These are phyloP conservation scores for Ceryle rudis DNA, from an alignment of 2,797 vertebrate species.

Conservation along the genomic window DNA sequence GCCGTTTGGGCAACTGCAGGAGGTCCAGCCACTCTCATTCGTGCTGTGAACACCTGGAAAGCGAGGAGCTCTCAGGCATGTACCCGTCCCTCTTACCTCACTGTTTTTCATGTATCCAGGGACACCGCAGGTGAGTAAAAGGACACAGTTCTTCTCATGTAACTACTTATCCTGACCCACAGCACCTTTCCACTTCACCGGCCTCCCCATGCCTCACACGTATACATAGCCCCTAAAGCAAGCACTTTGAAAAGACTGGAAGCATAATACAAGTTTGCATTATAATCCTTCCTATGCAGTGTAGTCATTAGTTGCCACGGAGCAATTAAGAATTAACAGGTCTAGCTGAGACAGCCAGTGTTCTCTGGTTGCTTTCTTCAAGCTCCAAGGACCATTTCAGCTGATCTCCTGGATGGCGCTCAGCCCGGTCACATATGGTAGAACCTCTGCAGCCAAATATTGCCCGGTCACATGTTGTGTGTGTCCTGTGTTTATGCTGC, in stretches of 20 bases:
- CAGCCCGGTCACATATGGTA: accelerated
- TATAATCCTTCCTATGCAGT: neutral
- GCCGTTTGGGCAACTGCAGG: neutral
- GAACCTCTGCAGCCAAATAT: neutral
- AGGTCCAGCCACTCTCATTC: neutral
- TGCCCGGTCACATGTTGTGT: neutral
- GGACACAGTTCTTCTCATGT: neutral
- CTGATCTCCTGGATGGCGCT: neutral
- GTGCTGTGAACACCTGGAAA: neutral
- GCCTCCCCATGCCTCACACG: neutral
- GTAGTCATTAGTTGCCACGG: neutral
- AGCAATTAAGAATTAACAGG: neutral
- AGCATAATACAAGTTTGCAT: neutral
- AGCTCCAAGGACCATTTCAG: neutral
- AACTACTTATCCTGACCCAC: neutral
- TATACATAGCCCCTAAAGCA: neutral
- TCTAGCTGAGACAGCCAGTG: neutral
- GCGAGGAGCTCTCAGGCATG: neutral
- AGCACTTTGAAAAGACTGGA: neutral
- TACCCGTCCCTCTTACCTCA: neutral
- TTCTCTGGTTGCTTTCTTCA: neutral
- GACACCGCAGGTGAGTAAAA: neutral
- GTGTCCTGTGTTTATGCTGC: neutral
- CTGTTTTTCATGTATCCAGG: neutral
- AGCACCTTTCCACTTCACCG: neutral